These are phyloP conservation scores for Diaperis boleti DNA, from an alignment of 2,888 invertebrate genomes.

Conservation along the genomic window DNA sequence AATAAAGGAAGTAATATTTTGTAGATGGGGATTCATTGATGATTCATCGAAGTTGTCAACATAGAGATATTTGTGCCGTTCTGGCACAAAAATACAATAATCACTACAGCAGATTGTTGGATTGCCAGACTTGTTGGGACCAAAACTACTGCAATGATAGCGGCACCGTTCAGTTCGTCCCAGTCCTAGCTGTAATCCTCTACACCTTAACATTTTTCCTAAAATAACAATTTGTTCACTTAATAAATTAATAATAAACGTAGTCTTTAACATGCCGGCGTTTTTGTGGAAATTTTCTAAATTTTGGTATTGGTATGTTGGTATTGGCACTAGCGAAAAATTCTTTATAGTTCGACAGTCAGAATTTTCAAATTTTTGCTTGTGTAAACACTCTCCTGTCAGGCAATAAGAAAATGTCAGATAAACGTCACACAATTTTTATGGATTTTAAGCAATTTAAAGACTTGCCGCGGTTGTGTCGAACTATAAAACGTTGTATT, in stretches of 20 bases:
- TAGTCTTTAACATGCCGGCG: too few relatives aligned
- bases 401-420: too few relatives aligned
- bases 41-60: slow-evolving; percentile 55
- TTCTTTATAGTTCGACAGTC: too few relatives aligned
- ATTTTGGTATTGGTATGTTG: too few relatives aligned
- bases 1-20: slow-evolving; percentile 23
- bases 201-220: background rate
- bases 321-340: too few relatives aligned
- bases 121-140: slow-evolving; percentile 55
- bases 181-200: slow-evolving; percentile 7
- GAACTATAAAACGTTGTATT: too few relatives aligned
- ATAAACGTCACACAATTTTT: too few relatives aligned
- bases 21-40: slow-evolving; percentile 53
- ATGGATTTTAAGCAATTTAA: too few relatives aligned
- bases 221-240: background rate
- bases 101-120: slow-evolving; percentile 51
- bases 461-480: too few relatives aligned
- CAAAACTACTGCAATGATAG: slow-evolving; percentile 52
- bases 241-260: slow-evolving; percentile 3
- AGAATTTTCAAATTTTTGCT: too few relatives aligned
- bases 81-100: slow-evolving; percentile 49
- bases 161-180: background rate
- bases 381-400: too few relatives aligned
- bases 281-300: background rate
- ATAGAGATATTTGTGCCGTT: slow-evolving; percentile 50